Conservation (phyloP, 1,140 invertebrate species). For the Bursaphelenchus mucronatus region DNA sequence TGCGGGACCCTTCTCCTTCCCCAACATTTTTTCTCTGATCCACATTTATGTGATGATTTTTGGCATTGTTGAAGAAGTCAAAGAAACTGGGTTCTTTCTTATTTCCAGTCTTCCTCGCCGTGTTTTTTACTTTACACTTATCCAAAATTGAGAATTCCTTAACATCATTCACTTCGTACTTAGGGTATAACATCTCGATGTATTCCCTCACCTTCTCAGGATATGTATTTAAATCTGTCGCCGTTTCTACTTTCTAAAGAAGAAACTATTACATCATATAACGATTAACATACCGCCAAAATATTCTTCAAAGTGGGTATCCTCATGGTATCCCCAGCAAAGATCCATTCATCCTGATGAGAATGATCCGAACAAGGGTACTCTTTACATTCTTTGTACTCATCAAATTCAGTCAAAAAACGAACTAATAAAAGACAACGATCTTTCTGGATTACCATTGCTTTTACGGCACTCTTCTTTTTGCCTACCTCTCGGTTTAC, state of each 20-base stretch:
- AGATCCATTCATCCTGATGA: constrained; percentile 21
- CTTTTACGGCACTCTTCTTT: constrained; percentile 2
- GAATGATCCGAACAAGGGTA: constrained; percentile 4
- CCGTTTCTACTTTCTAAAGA: constrained; percentile 1
- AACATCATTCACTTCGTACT: constrained; percentile 13
- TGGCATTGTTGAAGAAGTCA: constrained; percentile 23
- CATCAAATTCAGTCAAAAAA: constrained; percentile 2
- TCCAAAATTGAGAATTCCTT: constrained; percentile 11
- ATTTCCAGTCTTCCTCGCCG: constrained; percentile 15
- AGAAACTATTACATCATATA: background rate
- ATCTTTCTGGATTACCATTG: constrained; percentile 4
- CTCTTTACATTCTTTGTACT: background rate
- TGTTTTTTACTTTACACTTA: constrained; percentile 16
- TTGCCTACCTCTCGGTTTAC: background rate
- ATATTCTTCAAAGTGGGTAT: constrained; percentile 22
- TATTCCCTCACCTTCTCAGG: constrained; percentile 1
- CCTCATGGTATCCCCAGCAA: constrained; percentile 12
- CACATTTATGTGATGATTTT: background rate
- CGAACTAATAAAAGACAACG: constrained; percentile 17
- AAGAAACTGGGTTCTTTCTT: constrained; percentile 14
- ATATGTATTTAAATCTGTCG: background rate
- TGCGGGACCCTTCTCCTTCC: background rate
- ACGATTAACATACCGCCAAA: background rate
- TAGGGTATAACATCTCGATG: constrained; percentile 20
- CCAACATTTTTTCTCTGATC: too few relatives aligned